A percentile compares a stretch with the other conserved stretches of the same genome.
Evolutionary conservation across 2,797 vertebrate species (phyloP).

Genomic region (Tarsius wallacei): DNA sequence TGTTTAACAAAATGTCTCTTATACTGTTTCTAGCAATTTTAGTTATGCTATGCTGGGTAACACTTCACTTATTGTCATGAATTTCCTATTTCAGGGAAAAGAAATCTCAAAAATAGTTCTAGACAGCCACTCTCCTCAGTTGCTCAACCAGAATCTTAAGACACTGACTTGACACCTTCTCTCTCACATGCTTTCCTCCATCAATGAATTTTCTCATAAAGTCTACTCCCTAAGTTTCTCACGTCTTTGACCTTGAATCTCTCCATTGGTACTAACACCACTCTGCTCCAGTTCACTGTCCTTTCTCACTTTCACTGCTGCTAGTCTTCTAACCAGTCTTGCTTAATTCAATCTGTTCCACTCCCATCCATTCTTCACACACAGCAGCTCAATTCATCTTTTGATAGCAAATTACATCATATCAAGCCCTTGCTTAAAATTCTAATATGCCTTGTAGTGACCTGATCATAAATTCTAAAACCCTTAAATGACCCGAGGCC

Average conservation of each 20-base stretch:
- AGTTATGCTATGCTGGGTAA: background rate
- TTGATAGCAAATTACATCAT: background rate
- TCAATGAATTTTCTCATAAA: background rate
- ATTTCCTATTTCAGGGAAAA: background rate
- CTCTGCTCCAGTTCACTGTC: background rate
- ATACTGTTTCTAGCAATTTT: background rate
- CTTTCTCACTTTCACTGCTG: background rate
- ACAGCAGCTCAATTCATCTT: background rate
- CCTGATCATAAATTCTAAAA: background rate
- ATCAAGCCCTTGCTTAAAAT: background rate
- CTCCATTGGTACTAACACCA: background rate
- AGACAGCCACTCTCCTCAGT: background rate
- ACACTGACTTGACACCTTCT: background rate
- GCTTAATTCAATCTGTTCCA: background rate
- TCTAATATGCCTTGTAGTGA: background rate
- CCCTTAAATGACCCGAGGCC: background rate
- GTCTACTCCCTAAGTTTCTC: background rate
- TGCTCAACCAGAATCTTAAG: background rate
- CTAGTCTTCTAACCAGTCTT: background rate
- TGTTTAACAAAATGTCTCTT: conserved; percentile 5
- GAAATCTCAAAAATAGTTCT: background rate
- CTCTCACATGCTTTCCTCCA: background rate
- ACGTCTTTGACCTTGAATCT: background rate
- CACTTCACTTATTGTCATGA: background rate
- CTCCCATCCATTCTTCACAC: background rate